These are phyloP conservation scores for Laterallus jamaicensis DNA, from an alignment of 2,113 vertebrate genomes.

Conservation along the genomic window DNA sequence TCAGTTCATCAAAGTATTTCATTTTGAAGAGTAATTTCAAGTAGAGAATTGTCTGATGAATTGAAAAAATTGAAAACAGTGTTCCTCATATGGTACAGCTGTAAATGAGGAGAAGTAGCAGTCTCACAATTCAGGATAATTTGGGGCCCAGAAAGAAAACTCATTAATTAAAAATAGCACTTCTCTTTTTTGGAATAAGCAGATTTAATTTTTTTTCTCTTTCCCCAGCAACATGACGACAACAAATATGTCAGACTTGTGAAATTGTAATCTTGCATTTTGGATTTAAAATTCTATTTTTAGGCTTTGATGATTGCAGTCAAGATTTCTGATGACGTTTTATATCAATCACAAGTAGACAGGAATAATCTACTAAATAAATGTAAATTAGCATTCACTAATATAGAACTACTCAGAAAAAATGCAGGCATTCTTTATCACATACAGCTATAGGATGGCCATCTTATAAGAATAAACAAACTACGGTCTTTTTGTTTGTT, in stretches of 20 bases:
- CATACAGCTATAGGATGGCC: background rate
- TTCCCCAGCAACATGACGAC: rapidly evolving
- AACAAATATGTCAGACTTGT: background rate
- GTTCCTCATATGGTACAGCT: background rate
- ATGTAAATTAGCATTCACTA: background rate
- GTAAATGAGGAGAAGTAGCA: background rate
- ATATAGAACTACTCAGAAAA: background rate
- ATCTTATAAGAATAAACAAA: background rate
- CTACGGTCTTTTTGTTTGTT: background rate
- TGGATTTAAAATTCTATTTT: background rate
- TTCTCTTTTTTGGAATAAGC: background rate
- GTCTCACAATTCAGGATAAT: background rate
- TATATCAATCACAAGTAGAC: background rate
- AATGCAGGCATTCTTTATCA: background rate
- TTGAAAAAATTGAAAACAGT: background rate
- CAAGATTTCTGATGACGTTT: background rate
- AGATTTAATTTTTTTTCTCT: background rate
- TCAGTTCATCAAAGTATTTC: background rate
- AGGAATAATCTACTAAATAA: background rate
- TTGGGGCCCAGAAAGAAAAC: background rate
- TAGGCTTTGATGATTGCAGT: background rate
- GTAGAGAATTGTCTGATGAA: background rate
- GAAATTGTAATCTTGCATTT: background rate
- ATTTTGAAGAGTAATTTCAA: background rate
- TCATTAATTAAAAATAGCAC: background rate